phyloP scores from a whole-genome alignment of 2,797 vertebrate genomes.

The Valencia hispanica region DNA sequence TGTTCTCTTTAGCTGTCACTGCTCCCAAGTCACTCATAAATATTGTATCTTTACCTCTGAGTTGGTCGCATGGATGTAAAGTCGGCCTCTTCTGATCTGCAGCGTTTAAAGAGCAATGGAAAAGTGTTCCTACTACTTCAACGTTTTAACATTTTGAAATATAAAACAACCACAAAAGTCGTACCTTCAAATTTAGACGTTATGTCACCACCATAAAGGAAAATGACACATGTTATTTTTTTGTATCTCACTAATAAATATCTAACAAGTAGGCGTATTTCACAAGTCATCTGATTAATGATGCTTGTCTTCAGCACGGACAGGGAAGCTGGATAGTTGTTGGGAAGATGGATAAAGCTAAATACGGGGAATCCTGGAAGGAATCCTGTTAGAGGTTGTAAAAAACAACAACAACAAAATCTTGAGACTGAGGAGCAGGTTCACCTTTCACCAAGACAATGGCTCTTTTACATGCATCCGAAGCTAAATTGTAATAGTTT shows the following conservation, averaged over 20 bases:
- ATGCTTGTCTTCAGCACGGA: neutral
- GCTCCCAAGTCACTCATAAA: conserved; percentile 49
- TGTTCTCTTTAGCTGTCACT: conserved; percentile 32
- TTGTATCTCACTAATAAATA: neutral
- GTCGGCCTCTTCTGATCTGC: neutral
- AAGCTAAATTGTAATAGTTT: neutral
- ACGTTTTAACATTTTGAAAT: neutral
- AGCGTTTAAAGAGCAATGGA: conserved; percentile 4
- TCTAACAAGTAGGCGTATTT: neutral
- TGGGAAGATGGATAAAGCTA: no score
- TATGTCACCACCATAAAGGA: neutral
- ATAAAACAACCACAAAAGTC: neutral
- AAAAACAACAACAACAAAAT: no score
- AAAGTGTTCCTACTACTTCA: conserved; percentile 17
- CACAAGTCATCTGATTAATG: neutral
- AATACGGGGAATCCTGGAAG: no score
- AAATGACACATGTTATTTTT: neutral
- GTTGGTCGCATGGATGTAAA: conserved; percentile 8
- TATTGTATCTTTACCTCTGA: conserved; percentile 41
- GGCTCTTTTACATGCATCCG: no score
- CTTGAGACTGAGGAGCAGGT: no score
- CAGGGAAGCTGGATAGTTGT: no score
- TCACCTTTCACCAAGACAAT: no score
- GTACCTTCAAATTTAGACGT: neutral
- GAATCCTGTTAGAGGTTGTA: no score